Percentiles rank a stretch among this genome's conserved stretches.
Evolutionary conservation across 2,888 invertebrate species (phyloP).

Genomic region (Fragum sueziense): DNA sequence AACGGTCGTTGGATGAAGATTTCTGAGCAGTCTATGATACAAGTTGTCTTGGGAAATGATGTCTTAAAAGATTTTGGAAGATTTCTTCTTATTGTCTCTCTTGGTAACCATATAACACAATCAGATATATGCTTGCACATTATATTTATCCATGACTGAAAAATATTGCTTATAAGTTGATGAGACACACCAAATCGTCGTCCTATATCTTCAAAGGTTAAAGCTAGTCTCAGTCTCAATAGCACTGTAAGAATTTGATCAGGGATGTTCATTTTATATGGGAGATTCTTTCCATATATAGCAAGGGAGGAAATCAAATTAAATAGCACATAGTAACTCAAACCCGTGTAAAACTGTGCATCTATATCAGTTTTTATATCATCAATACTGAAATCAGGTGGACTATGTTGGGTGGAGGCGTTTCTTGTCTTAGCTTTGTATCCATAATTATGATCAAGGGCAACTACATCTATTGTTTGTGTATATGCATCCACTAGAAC

Average conservation of each 20-base stretch:
- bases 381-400: slow-evolving; percentile 33
- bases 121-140: slow-evolving; percentile 26
- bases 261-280: slow-evolving; percentile 28
- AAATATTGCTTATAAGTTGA: slow-evolving; percentile 31
- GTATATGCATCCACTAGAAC: slow-evolving; percentile 5
- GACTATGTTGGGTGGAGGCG: slow-evolving; percentile 28
- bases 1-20: slow-evolving; percentile 27
- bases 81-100: slow-evolving; percentile 30
- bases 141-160: slow-evolving; percentile 34
- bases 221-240: slow-evolving; percentile 18
- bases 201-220: slow-evolving; percentile 33
- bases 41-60: slow-evolving; percentile 34
- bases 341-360: slow-evolving; percentile 34
- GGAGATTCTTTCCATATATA: slow-evolving; percentile 11
- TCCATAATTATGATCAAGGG: slow-evolving; percentile 22
- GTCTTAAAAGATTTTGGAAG: slow-evolving; percentile 19
- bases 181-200: slow-evolving; percentile 31
- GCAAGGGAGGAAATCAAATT: slow-evolving; percentile 26
- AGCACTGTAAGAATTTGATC: slow-evolving; percentile 37
- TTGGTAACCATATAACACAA: slow-evolving; percentile 21
- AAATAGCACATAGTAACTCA: slow-evolving; percentile 27
- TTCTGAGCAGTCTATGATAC: slow-evolving; percentile 47
- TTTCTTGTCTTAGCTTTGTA: slow-evolving; percentile 23
- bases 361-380: slow-evolving; percentile 29
- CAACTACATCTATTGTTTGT: slow-evolving; percentile 15